Conservation (phyloP, 2,113 vertebrate genomes). For the Eurypyga helias region DNA sequence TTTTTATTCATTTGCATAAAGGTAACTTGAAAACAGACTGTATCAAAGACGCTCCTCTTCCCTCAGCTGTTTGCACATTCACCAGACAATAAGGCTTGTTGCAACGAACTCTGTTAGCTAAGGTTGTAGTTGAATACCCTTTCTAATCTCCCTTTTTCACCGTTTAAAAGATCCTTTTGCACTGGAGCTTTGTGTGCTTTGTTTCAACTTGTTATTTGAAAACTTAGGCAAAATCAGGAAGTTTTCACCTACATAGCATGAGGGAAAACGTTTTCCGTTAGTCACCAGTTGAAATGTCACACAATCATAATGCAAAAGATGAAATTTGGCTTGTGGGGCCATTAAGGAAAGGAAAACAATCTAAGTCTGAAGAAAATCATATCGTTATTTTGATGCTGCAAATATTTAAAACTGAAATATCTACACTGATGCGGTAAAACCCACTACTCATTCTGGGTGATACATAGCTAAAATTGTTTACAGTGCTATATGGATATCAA, state of each 20-base stretch:
- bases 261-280: background rate
- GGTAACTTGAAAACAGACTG: background rate
- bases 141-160: background rate
- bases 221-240: background rate
- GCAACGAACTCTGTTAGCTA: background rate
- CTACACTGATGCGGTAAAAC: background rate
- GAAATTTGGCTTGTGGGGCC: background rate
- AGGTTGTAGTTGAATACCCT: background rate
- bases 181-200: background rate
- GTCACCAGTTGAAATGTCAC: background rate
- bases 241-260: background rate
- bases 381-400: background rate
- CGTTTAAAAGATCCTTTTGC: background rate
- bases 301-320: background rate
- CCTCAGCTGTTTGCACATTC: background rate
- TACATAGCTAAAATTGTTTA: background rate
- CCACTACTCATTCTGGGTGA: background rate
- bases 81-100: background rate
- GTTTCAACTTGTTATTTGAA: background rate
- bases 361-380: background rate
- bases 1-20: background rate
- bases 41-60: background rate
- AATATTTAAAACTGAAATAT: background rate
- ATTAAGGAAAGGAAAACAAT: background rate
- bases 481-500: background rate